Evolutionary conservation across 2,888 invertebrate genomes (phyloP).

Genomic region (Pseudococcus longispinus): DNA sequence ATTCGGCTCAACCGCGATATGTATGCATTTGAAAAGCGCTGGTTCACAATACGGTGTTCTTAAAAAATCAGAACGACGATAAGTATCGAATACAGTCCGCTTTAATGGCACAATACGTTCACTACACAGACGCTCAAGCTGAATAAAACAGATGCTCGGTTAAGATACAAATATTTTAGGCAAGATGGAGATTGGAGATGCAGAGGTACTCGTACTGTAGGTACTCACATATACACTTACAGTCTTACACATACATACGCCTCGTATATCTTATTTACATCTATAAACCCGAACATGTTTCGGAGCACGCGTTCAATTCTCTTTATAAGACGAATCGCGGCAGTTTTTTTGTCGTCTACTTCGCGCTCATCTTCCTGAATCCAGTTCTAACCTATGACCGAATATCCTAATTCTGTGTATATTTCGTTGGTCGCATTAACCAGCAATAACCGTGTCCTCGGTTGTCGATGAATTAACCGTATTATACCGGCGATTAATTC

Average conservation of each 20-base stretch:
- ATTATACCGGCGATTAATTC: conserved; percentile 45
- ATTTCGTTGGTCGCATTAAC: neutral
- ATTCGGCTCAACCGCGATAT: neutral
- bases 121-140: neutral
- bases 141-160: conserved; percentile 34
- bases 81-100: conserved; percentile 9
- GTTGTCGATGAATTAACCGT: conserved; percentile 36
- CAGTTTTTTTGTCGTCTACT: neutral
- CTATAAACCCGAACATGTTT: conserved; percentile 35
- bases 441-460: conserved; percentile 21
- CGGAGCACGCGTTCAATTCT: conserved; percentile 37
- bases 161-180: conserved; percentile 7
- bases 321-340: neutral
- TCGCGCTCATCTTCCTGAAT: conserved; percentile 29
- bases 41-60: conserved; percentile 13
- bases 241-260: neutral
- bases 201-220: neutral
- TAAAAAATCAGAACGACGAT: conserved; percentile 37
- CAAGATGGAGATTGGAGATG: neutral
- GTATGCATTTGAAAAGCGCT: neutral
- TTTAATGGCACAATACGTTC: conserved; percentile 2
- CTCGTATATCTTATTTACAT: conserved; percentile 41
- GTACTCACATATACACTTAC: neutral
- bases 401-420: conserved; percentile 34
- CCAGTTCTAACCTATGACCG: conserved; percentile 44